phyloP scores from a whole-genome alignment of 2,797 vertebrate species.

The Smutsia gigantea region DNA sequence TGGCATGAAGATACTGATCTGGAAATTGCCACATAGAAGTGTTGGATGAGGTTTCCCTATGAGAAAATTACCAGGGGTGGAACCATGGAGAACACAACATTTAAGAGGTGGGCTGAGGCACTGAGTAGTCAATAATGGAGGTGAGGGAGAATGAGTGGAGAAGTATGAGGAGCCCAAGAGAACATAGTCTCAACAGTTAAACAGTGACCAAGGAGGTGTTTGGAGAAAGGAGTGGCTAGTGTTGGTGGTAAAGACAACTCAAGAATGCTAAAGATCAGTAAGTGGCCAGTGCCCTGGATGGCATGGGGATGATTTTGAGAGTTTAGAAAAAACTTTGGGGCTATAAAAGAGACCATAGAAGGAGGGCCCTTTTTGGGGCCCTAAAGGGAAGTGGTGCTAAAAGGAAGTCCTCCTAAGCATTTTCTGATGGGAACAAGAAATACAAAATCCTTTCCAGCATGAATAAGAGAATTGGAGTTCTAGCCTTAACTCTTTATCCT shows the following conservation, averaged over 20 bases:
- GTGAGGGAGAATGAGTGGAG: not conserved
- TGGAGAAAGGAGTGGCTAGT: not conserved
- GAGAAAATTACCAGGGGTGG: not conserved
- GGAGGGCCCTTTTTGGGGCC: not conserved
- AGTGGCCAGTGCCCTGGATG: not conserved
- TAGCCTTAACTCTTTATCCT: conserved; percentile 2
- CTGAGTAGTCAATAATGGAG: not conserved
- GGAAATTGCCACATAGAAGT: not conserved
- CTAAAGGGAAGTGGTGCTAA: not conserved
- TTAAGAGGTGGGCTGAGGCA: not conserved
- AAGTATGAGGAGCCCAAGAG: not conserved
- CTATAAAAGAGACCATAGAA: not conserved
- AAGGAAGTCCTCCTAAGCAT: not conserved
- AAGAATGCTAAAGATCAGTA: not conserved
- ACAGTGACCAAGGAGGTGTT: not conserved
- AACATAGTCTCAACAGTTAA: not conserved
- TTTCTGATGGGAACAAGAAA: not conserved
- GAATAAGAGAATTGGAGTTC: conserved; percentile 24
- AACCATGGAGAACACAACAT: not conserved
- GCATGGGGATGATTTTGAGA: not conserved
- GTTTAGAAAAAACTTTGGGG: not conserved
- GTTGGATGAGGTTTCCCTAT: not conserved
- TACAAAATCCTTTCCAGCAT: not conserved
- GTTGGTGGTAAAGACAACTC: not conserved
- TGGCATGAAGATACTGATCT: not conserved